Base-by-base conservation (phyloP, 1,140 invertebrate genomes). In the Araneus ventricosus region DNA sequence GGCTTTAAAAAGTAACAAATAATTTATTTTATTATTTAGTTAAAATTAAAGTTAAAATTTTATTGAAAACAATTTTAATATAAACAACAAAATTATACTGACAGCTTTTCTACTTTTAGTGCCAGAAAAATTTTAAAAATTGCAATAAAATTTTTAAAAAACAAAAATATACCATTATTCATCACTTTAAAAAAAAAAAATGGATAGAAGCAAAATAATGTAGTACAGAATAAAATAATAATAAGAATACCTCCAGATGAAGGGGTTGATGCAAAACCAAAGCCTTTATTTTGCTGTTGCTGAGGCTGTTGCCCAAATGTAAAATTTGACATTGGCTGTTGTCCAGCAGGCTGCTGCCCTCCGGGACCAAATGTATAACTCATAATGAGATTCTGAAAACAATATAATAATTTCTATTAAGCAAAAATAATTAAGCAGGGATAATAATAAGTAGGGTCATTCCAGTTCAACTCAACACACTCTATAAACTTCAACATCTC, bases 251-350 rank as follows among this genome's bases (percentile, higher is more conserved):
- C 85, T 8, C 70, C 30, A 2, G 88, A 75, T 34, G 67, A 45
- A 37, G 67, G 67, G 7, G 39, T 22, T 45, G 70, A 67, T 14
- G 61, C 27, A 79, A 90, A 90, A 30, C 67, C 70, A 90, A 90
- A 90, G 4, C 88, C 75, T 90, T 79, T 90, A 80, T 80, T 90
- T 37, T 79, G 70, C 14, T 79, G 88, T 24, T 89, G 88, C 45
- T 89, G 87, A 6, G 7, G 85, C 39, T 80, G 75, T 41, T 79
- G 88, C 14, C 34, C 34, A 59, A 80, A 79, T 24, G 39, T 6
- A 41, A 90, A 90, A 39, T 61, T 61, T 24, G 63, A n/a, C 87
- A 89, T 75, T 27, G 24, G n/a, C 34, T 90, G 88, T 17, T 41
- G 20, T 75, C 70, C 70, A 20, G 34, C 70, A 8, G 24, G 70